Base-by-base conservation (phyloP, 2,888 invertebrate genomes). In the Andricus curvator region DNA sequence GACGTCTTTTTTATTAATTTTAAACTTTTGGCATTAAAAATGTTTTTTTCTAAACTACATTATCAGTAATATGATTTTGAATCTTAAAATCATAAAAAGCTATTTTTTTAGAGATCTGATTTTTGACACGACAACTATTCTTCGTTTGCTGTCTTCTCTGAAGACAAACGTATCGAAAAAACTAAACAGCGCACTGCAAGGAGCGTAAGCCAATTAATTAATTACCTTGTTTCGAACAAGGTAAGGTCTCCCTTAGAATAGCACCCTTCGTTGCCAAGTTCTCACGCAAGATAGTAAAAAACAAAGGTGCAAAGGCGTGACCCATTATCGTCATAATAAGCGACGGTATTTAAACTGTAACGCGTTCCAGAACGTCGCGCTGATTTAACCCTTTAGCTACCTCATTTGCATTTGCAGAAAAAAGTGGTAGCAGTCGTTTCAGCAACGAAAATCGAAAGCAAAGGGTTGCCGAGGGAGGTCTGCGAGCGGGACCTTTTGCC, bases 311-410 rank as follows among this genome's bases (percentile, higher is more conserved):
- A 87, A 87, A 90, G 92, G 92, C 92, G 92, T 92, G 90, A 90
- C 88, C 90, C 90, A 91, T 91, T 91, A 90, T 84, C 89, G 86
- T 84, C 78, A 92, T 90, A 91, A 92, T 91, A 86, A 88, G 84
- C 86, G 84, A 82, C 89, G 91, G 92, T 91, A 92, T 92, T 92
- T 92, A 91, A 91, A 91, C 88, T 89, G 90, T 89, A 90, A 89
- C 91, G 88, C 88, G 88, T 87, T 87, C 83, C 84, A 80, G 78
- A 82, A 80, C 80, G 84, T 78, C 76, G 79, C 77, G 60, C 77
- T 80, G 62, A 76, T 78, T 77, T 86, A 91, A 91, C 91, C 91
- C 91, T 91, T 91, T 89, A 80, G 87, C 80, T 76, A 80, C 83
- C 86, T 89, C 85, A 91, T 91, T 91, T 91, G 90, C 91, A 91